Evolutionary conservation across 2,888 invertebrate genomes (phyloP), one percentile per base, ranked within the genome.

Genomic region (Trissonchulus latispiculum): DNA sequence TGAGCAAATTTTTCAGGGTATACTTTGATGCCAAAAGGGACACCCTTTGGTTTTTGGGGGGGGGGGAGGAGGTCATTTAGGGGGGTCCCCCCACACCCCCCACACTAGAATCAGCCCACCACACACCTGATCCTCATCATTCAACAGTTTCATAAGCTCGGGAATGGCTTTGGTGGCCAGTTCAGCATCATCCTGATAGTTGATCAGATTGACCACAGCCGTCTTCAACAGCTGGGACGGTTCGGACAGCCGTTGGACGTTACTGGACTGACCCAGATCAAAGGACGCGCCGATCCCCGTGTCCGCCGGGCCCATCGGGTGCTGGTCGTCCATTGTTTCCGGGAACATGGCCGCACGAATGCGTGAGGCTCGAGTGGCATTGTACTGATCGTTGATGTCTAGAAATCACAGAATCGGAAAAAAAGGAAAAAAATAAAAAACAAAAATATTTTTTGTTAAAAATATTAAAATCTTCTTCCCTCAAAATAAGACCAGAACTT

Each of bases 261-360:
- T 31, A 36, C 64, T 71, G 29, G 70, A 73, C 70, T 72, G 72
- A 3, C 72, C 72, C 15, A 72, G 29, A 48, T 72, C 72, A 37
- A 29, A 72, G n/a, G 3, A 36, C 32, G 32, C 2, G 28, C 59
- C 59, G 23, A 28, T 28, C 23, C 59, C 23, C n/a, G 23, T 59
- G 28, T 23, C 23, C 23, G 59, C 59, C 59, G 59, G 59, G 23
- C 3, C 32, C n/a, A n/a, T 67, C 33, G 62, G 28, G 28, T 82
- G 80, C 67, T 95, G 95, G 85, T 95, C 96, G 81, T 95, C 95
- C 80, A 96, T 85, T 0, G 96, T 96, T 86, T 97, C 97, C 0
- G 97, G 96, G 83, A 97, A 99, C 95, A 99, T 96, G 64, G 97
- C 97, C 0, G 95, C 96, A 18, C 97, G 89, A 32, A 99, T 95